Evolutionary conservation across 2,888 invertebrate genomes (phyloP), one percentile per base, ranked within the genome.

Genomic region (Empis livida): DNA sequence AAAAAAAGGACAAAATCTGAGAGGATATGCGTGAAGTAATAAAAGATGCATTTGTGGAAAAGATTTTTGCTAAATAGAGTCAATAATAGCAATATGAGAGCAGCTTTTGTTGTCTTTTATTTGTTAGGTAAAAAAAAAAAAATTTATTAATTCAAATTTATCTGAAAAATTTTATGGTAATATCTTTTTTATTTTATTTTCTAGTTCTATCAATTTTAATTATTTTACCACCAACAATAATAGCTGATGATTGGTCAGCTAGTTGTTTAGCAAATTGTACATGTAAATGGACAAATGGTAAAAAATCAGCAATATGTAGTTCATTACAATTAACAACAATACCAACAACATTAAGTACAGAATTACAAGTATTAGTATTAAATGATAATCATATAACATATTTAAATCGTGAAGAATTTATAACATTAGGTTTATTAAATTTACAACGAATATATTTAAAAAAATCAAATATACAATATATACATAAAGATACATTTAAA

Each of bases 261-360:
- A 88, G 87, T 69, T 91, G 90, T 70, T 86, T 89, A 59, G 76
- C 80, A 55, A 81, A 84, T 58, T 92, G 92, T 68, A 80, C 81
- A 60, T 92, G 92, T 76, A 91, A 89, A 72, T 93, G 92, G 92
- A 84, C 85, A 40, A 85, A 84, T 51, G 91, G 91, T 52, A 92
- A 92, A 71, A 89, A 88, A 67, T 88, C 88, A 40, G 92, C 90
- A 47, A 76, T 85, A 50, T 93, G 92, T 71, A 80, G 81, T 53
- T 82, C 86, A 60, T 81, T 85, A 55, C 84, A 85, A 57, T 77
- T 91, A 56, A 83, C 83, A 56, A 77, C 81, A 53, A 79, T 92
- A 45, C 92, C 92, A 38, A 74, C 73, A 13, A 75, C 75, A 1
- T 67, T 86, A 47, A 79, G 82, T 59, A 64, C 69, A 0, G 70